Conservation (phyloP, 2,888 invertebrate species). For the Temnothorax unifasciatus region DNA sequence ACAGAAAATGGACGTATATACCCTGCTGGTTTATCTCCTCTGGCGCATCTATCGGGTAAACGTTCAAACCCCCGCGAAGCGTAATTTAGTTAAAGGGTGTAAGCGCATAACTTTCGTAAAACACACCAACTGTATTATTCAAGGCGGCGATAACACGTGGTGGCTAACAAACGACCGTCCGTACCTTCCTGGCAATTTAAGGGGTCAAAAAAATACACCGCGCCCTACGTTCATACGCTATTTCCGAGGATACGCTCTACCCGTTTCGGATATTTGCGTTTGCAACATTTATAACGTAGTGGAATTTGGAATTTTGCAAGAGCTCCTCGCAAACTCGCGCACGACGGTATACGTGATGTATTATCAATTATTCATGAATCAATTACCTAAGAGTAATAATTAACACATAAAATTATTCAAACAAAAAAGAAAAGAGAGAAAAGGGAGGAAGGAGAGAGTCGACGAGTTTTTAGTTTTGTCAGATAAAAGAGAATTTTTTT, state of each 20-base stretch:
- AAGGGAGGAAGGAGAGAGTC: not conserved
- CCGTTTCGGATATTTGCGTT: slow-evolving; percentile 44
- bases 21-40: slow-evolving; percentile 34
- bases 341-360: not conserved
- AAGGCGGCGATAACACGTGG: slow-evolving; percentile 60
- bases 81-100: slow-evolving; percentile 68
- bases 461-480: not conserved
- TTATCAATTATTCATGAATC: slow-evolving; percentile 44
- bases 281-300: slow-evolving; percentile 47
- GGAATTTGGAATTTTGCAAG: slow-evolving; percentile 46
- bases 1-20: slow-evolving; percentile 8
- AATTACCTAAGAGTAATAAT: slow-evolving; percentile 30
- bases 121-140: slow-evolving; percentile 68
- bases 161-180: slow-evolving; percentile 61
- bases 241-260: slow-evolving; percentile 36
- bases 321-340: slow-evolving; percentile 6
- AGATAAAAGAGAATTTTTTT: not conserved
- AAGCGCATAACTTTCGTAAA: slow-evolving; percentile 56
- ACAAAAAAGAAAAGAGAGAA: not conserved
- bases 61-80: slow-evolving; percentile 48
- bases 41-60: slow-evolving; percentile 49
- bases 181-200: slow-evolving; percentile 71
- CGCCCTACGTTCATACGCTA: slow-evolving; percentile 40
- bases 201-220: slow-evolving; percentile 70
- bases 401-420: slow-evolving; percentile 20